A percentile compares a stretch with the other conserved stretches of the same genome.
Evolutionary conservation across 1,140 invertebrate species (phyloP).

Genomic region (Zaprionus lachaisei): DNA sequence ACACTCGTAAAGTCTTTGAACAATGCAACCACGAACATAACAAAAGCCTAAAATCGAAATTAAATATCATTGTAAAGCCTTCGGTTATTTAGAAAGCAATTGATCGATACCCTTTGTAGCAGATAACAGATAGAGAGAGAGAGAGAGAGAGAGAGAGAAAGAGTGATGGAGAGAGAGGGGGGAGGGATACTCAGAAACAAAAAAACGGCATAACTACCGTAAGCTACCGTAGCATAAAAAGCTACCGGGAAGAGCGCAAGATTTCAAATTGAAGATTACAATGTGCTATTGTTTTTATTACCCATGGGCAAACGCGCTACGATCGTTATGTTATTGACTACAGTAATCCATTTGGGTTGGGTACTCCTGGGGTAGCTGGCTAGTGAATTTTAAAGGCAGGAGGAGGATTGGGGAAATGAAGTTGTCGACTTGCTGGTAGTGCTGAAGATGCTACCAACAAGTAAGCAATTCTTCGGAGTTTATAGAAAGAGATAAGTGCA

Average conservation of each 20-base stretch:
- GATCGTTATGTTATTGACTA: slow-evolving; percentile 28
- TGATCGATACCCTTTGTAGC: slow-evolving; percentile 62
- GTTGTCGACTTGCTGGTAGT: slow-evolving; percentile 22
- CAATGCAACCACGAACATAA: slow-evolving; percentile 27
- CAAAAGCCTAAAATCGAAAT: slow-evolving; percentile 62
- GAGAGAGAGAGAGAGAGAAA: not conserved
- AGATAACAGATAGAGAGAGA: not conserved
- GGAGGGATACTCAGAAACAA: not conserved
- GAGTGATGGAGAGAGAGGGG: not conserved
- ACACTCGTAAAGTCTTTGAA: slow-evolving; percentile 9
- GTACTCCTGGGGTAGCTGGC: slow-evolving; percentile 14
- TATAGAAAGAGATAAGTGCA: not conserved
- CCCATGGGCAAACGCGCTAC: slow-evolving; percentile 50
- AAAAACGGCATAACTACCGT: slow-evolving; percentile 67
- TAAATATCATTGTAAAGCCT: slow-evolving; percentile 71
- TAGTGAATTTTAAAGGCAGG: not conserved
- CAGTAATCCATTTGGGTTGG: slow-evolving; percentile 63
- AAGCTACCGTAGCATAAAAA: slow-evolving; percentile 71
- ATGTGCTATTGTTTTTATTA: slow-evolving; percentile 77
- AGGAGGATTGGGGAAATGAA: not conserved
- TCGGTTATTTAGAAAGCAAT: slow-evolving; percentile 80
- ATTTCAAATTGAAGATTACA: slow-evolving; percentile 64
- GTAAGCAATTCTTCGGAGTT: not conserved
- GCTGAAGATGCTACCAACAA: slow-evolving; percentile 8
- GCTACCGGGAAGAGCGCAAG: slow-evolving; percentile 78